Base-by-base conservation (phyloP, 2,888 invertebrate genomes). In the Chalcosyrphus nemorum region DNA sequence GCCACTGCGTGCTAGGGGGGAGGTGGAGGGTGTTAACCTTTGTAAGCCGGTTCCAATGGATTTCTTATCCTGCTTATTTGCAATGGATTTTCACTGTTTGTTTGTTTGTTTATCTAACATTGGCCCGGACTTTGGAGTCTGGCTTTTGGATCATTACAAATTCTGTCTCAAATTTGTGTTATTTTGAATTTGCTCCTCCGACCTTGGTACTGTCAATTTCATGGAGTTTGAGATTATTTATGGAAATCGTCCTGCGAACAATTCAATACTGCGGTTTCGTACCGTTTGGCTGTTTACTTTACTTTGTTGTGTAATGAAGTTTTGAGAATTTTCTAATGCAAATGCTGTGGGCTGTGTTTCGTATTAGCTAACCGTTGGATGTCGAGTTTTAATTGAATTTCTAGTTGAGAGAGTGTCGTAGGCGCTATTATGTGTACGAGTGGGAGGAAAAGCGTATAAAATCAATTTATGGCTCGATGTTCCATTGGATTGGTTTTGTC, bases 391-490 rank as follows among this genome's bases (percentile, higher is more conserved):
- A 27, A 54, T 32, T 54, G 54, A 54, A 29, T 54, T 54, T 3
- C 4, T 3, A 19, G 19, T n/a, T 19, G 32, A 9, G 29, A 21
- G 32, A 4, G 19, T 63, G 32, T 11, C 32, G 35, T 47, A 47
- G 63, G 45, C 29, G 21, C 32, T 29, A 29, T 17, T 13, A 3
- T 9, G 11, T 15, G 15, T 2, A n/a, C n/a, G 21, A 6, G 13
- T 4, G 43, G 27, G 7, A 1, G 24, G 13, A 38, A 1, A 61
- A 29, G 32, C 17, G 45, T 32, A 13, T 47, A n/a, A n/a, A n/a
- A n/a, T 29, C 13, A 63, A 63, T 63, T 63, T 63, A 29, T 19
- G 47, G 29, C 47, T 63, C 47, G 32, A 63, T 63, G 63, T 63
- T 47, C 21, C 4, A 19, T 17, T n/a, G n/a, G 38, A 61, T n/a